Evolutionary conservation across 2,113 vertebrate genomes (phyloP), one percentile per base, ranked within the genome.

Genomic region (Gadus chalcogrammus): DNA sequence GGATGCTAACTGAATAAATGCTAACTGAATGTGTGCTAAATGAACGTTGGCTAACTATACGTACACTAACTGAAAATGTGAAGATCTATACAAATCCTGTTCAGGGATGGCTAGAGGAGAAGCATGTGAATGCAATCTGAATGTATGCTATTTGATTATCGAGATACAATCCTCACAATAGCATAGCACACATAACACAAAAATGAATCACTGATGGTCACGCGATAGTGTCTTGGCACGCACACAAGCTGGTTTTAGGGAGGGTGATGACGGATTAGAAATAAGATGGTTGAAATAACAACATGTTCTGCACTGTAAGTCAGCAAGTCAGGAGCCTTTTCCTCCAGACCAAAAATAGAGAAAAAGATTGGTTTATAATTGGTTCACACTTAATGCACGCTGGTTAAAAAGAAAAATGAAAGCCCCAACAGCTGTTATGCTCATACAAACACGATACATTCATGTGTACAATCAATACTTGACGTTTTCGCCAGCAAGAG

Each of bases 341-440:
- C 68, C 56, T 70, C 67, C 71, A 68, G 68, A 68, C 67, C 62
- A 67, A 65, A 12, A 12, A 48, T 9, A 48, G 11, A 48, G 7
- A 31, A 82, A 62, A 16, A 27, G 20, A 61, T 65, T 65, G 53
- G 9, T 6, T 27, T 70, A 38, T 61, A 28, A 77, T 53, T 63
- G 3, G 8, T 7, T 24, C 11, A 31, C 71, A 77, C 63, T 55
- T 77, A 42, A 71, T 22, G 62, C 27, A 0, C 13, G 17, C 64
- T 66, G 74, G 20, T 73, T 35, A 64, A 20, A 20, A 20, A 20
- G 20, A 38, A 35, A 64, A 67, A 69, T 38, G 9, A 64, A 22
- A 53, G 68, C 71, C 31, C 22, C 18, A 64, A 17, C 18, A 38
- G 31, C 55, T 69, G 61, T 56, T 31, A 16, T 16, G 16, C 61